These are phyloP conservation scores for Hexactinellida sp. DNA, from an alignment of 37 sponge, comb jelly and placozoan species.

Conservation along the genomic window DNA sequence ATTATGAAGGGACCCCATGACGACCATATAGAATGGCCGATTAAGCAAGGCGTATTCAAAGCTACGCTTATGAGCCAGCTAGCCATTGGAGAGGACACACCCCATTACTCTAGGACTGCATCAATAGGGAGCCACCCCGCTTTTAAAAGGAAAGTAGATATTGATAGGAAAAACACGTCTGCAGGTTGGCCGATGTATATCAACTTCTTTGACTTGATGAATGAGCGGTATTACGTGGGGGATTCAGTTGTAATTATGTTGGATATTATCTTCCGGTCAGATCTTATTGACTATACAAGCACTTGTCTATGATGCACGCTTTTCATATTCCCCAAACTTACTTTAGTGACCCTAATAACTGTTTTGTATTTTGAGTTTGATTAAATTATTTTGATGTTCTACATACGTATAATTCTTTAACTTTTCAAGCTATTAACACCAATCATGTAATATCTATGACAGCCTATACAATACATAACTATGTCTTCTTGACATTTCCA, in stretches of 20 bases:
- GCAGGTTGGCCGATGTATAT: not conserved
- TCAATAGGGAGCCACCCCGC: not conserved
- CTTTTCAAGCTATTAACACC: not conserved
- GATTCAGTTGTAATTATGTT: not conserved
- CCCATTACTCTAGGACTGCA: not conserved
- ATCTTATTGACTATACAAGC: not conserved
- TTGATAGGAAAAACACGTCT: not conserved
- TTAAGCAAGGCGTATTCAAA: not conserved
- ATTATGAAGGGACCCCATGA: not conserved
- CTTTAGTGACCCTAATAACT: too few relatives aligned
- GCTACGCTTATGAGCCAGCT: not conserved
- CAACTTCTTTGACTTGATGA: not conserved
- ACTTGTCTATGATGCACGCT: not conserved
- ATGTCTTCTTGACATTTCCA: not conserved
- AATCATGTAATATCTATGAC: not conserved
- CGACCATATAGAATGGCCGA: not conserved
- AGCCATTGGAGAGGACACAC: not conserved
- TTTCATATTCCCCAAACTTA: not conserved
- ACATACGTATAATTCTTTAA: not conserved
- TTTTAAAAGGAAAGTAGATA: not conserved
- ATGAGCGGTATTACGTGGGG: constrained; percentile 2
- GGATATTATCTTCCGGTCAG: not conserved
- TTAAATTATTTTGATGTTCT: too few relatives aligned
- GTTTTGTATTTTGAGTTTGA: too few relatives aligned
- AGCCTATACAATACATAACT: not conserved